Evolutionary conservation across 2,797 vertebrate species (phyloP).

Genomic region (Acanthornis magna): DNA sequence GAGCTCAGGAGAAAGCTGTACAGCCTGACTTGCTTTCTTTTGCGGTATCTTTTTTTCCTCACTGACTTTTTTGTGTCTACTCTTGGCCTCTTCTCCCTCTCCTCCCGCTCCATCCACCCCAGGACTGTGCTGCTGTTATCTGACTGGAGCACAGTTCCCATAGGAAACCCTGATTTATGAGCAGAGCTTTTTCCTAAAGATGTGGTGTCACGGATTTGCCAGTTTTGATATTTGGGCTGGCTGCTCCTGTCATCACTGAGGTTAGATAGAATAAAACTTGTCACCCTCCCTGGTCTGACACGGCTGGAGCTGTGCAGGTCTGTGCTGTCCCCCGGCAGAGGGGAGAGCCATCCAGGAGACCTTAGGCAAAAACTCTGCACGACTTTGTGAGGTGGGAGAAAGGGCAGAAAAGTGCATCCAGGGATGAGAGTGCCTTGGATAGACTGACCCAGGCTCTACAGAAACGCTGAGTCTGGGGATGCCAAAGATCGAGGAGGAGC

Average conservation of each 20-base stretch:
- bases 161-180: not conserved
- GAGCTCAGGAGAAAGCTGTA: not conserved
- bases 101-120: accelerated
- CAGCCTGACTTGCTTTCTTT: not conserved
- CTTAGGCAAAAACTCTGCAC: not conserved
- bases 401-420: not conserved
- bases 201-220: not conserved
- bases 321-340: accelerated
- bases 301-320: not conserved
- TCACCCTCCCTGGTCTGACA: not conserved
- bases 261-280: not conserved
- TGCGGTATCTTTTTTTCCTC: not conserved
- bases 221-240: not conserved
- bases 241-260: not conserved
- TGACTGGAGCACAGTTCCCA: accelerated
- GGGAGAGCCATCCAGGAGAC: accelerated
- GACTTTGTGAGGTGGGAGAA: not conserved
- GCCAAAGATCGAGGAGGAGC: not conserved
- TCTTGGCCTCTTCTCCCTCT: not conserved
- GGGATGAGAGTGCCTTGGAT: not conserved
- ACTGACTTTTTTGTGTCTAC: not conserved
- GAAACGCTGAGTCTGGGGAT: not conserved
- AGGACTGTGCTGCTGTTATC: not conserved
- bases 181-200: not conserved
- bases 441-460: not conserved